Percentiles rank a stretch among this genome's conserved stretches.
These are phyloP conservation scores for Corbicula japonica DNA, from an alignment of 2,888 invertebrate species.

Conservation along the genomic window DNA sequence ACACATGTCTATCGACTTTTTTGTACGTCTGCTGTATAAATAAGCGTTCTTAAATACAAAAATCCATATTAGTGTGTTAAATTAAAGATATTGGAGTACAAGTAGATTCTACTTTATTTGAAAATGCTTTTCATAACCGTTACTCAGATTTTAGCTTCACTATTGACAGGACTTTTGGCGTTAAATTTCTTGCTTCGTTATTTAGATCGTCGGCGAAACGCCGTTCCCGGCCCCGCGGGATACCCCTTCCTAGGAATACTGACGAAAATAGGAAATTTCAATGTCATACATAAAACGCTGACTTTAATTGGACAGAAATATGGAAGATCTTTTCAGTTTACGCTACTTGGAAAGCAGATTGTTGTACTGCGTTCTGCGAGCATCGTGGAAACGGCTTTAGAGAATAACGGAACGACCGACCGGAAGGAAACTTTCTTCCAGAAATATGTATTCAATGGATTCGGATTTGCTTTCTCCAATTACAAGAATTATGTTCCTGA, in stretches of 20 bases:
- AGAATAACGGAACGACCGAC: slow-evolving; percentile 27
- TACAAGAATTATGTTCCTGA: slow-evolving; percentile 48
- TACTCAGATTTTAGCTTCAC: too few species aligned
- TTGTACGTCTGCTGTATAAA: too few species aligned
- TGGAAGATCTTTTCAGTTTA: slow-evolving; percentile 54
- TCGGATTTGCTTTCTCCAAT: slow-evolving; percentile 55
- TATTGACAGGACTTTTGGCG: not conserved
- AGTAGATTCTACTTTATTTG: too few species aligned
- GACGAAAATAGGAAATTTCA: slow-evolving; percentile 36
- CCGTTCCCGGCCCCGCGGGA: slow-evolving; percentile 51
- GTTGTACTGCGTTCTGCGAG: slow-evolving; percentile 58
- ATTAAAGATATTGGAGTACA: too few species aligned
- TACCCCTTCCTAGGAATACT: slow-evolving; percentile 58
- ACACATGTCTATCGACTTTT: too few species aligned
- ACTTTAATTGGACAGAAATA: slow-evolving; percentile 50
- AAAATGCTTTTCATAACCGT: too few species aligned
- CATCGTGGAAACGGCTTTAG: slow-evolving; percentile 38
- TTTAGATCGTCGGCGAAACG: not conserved
- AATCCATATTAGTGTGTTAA: too few species aligned
- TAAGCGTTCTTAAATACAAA: too few species aligned
- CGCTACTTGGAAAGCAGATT: slow-evolving; percentile 44
- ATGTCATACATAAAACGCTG: slow-evolving; percentile 53
- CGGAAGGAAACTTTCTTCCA: slow-evolving; percentile 58
- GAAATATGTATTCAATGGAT: slow-evolving; percentile 54
- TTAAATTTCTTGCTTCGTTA: not conserved